Evolutionary conservation across 2,113 vertebrate species (phyloP), one percentile per base, ranked within the genome.

Genomic region (Apodemus speciosus): DNA sequence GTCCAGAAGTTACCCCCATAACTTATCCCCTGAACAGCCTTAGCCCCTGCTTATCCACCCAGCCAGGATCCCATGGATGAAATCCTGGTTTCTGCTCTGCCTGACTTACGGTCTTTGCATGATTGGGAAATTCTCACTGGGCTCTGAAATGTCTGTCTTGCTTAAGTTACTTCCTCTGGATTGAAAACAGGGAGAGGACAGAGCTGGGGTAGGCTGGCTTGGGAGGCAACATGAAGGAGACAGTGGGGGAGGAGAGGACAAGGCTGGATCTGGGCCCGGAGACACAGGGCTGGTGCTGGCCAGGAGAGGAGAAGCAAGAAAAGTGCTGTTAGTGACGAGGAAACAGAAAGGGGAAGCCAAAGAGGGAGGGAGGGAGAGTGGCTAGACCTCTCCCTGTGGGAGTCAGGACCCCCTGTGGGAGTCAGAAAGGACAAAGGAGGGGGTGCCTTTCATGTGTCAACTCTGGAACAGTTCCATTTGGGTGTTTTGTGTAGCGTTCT

Each of bases 141-240:
- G 11, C 92, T 96, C 96, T 90, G 58, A 90, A 94, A 58, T 76
- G 90, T 93, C 94, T 51, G 58, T 96, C 93, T 95, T 96, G 90
- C 94, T 95, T 92, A 95, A 96, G 94, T 92, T 96, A 95, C 95
- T 97, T 97, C 96, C 94, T 95, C 84, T 95, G 96, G 95, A 94
- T 93, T 93, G 89, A 62, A 96, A 94, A 92, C 73, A 87, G 89
- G 38, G 85, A 72, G 49, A 72, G 49, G 85, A 76, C 81, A 75
- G 64, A 88, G 77, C 64, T 94, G 84, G 84, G 91, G 81, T 79
- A 88, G 90, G 79, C 95, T 93, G 97, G 93, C 95, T 72, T 71
- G 95, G 89, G 94, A 97, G 90, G 83, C 92, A 94, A 95, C 96
- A 94, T 97, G 94, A 95, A 95, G 95, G 95, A 97, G 95, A 97